Evolutionary conservation across 2,797 vertebrate genomes (phyloP).

Genomic region (Sebastes variabilis): DNA sequence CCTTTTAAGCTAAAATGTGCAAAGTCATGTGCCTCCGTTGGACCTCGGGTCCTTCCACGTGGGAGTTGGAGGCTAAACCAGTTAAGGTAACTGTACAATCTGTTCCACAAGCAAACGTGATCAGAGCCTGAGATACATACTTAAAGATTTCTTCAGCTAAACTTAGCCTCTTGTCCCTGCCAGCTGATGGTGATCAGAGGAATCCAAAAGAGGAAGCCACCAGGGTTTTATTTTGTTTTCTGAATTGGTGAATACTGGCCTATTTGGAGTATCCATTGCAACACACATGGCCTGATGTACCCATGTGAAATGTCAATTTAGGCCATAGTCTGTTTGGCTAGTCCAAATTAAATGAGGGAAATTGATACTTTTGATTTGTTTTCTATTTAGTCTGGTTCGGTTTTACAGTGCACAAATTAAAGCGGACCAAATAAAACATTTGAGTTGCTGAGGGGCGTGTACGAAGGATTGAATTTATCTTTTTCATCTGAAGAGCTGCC

Average conservation of each 20-base stretch:
- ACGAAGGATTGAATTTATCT: too few species aligned
- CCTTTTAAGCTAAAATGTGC: too few species aligned
- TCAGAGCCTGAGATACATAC: background rate
- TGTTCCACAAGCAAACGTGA: too few species aligned
- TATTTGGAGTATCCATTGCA: background rate
- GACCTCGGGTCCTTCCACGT: background rate
- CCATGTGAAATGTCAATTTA: background rate
- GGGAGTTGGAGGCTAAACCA: background rate
- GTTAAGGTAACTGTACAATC: too few species aligned
- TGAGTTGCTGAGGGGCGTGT: too few species aligned
- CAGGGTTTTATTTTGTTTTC: background rate
- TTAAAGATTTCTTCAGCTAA: background rate
- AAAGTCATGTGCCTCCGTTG: background rate
- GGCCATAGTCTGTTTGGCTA: too few species aligned
- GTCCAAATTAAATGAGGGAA: too few species aligned
- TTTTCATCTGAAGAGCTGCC: too few species aligned
- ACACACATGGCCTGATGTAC: background rate
- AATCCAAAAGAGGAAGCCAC: background rate
- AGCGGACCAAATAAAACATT: too few species aligned
- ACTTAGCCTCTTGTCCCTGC: background rate
- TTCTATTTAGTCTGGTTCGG: too few species aligned
- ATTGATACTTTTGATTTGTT: too few species aligned
- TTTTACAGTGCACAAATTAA: too few species aligned
- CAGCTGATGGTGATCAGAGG: background rate
- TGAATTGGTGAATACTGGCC: background rate